Percentiles rank a stretch among this genome's conserved stretches.
Evolutionary conservation across 2,113 vertebrate species (phyloP).

Genomic region (Herpailurus yagouaroundi): DNA sequence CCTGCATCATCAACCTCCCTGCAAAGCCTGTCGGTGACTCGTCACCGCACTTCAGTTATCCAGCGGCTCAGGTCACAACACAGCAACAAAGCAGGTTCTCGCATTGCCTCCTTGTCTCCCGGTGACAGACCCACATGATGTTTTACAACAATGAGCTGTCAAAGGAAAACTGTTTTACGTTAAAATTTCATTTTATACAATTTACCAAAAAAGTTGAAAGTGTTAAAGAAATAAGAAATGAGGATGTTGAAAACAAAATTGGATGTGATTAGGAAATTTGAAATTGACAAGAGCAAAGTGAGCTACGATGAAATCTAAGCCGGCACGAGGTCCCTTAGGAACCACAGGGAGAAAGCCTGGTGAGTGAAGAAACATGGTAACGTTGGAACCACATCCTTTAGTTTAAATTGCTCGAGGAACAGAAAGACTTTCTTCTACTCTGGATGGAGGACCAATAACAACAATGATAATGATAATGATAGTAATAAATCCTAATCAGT

Average conservation of each 20-base stretch:
- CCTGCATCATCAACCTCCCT: accelerated
- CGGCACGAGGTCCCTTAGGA: background rate
- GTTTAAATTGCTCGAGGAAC: background rate
- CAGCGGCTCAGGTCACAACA: background rate
- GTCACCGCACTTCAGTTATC: accelerated
- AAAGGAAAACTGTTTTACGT: background rate
- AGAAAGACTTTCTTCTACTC: background rate
- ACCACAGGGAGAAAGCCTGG: background rate
- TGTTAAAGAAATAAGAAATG: background rate
- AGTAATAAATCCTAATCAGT: background rate
- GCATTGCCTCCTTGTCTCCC: background rate
- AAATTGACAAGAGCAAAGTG: background rate
- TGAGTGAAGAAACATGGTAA: background rate
- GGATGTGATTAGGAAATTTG: background rate
- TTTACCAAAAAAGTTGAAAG: background rate
- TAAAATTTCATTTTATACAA: background rate
- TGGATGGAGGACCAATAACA: background rate
- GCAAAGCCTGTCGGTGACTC: background rate
- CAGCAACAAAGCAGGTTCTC: background rate
- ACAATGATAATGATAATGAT: too few species aligned
- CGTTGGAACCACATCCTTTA: too few species aligned
- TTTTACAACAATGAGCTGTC: background rate
- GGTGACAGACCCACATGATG: background rate
- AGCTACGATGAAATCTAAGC: background rate
- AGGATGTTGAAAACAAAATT: background rate